A percentile compares a stretch with the other conserved stretches of the same genome.
These are phyloP conservation scores for Gymnocypris eckloni DNA, from an alignment of 2,797 vertebrate genomes.

Conservation along the genomic window DNA sequence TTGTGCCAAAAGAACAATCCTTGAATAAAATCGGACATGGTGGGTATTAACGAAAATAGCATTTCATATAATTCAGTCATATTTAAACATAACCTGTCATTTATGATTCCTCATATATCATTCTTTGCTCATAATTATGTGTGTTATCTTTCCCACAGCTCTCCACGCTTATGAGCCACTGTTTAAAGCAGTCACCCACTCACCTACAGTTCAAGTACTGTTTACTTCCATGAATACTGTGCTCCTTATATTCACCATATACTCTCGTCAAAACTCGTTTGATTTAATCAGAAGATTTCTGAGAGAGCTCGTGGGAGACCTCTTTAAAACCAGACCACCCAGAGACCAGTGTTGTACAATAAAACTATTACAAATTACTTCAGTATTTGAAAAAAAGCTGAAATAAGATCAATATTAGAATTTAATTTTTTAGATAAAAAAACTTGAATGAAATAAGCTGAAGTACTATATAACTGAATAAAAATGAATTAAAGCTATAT, in stretches of 20 bases:
- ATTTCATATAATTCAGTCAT: background rate
- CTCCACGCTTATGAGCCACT: constrained; percentile 87
- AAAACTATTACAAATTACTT: background rate
- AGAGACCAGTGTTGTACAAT: background rate
- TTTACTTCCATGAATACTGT: background rate
- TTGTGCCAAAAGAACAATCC: constrained; percentile 83
- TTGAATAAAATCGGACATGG: constrained; percentile 96
- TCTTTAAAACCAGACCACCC: background rate
- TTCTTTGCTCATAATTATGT: background rate
- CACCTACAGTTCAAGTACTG: constrained; percentile 89
- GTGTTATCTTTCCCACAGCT: constrained; percentile 71
- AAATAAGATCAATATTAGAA: background rate
- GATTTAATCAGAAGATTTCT: background rate
- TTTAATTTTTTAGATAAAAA: background rate
- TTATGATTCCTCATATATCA: background rate
- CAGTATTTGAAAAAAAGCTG: background rate
- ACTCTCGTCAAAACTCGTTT: background rate
- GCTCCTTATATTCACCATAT: background rate
- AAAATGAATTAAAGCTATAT: background rate
- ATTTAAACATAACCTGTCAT: background rate
- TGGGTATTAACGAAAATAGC: constrained; percentile 66
- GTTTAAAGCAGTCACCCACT: constrained; percentile 88
- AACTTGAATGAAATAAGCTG: background rate
- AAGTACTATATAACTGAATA: background rate
- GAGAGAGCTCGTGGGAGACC: background rate